Evolutionary conservation across 2,888 invertebrate genomes (phyloP).

Genomic region (Girardia tigrina): DNA sequence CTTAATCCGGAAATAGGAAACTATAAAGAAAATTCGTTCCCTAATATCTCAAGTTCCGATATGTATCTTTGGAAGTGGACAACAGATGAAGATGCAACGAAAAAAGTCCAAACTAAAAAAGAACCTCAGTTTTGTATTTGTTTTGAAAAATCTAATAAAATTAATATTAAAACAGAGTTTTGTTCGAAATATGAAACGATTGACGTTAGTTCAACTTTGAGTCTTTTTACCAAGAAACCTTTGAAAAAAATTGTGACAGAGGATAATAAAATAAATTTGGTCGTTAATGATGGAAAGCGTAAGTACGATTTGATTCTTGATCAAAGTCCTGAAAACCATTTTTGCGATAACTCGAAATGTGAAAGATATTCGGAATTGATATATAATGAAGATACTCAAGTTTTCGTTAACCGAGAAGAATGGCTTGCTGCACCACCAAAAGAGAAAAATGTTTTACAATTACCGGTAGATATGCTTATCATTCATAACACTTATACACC

Average conservation of each 20-base stretch:
- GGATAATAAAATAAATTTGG: neutral
- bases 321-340: neutral
- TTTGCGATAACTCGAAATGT: neutral
- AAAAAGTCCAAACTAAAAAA: neutral
- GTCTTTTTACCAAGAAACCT: neutral
- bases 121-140: neutral
- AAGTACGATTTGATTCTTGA: neutral
- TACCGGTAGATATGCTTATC: neutral
- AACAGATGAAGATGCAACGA: neutral
- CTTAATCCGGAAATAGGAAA: neutral
- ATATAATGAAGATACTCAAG: neutral
- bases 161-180: neutral
- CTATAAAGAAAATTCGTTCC: neutral
- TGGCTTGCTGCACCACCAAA: neutral
- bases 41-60: neutral
- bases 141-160: neutral
- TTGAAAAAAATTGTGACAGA: too few relatives aligned
- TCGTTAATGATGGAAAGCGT: neutral
- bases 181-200: neutral
- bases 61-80: neutral
- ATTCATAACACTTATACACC: slow-evolving; percentile 1
- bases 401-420: neutral
- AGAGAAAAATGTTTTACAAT: neutral
- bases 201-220: neutral
- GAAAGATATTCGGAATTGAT: neutral